Percentiles rank a stretch among this genome's conserved stretches.
Evolutionary conservation across 2,888 invertebrate species (phyloP).

Genomic region (Argynnis bischoffii): DNA sequence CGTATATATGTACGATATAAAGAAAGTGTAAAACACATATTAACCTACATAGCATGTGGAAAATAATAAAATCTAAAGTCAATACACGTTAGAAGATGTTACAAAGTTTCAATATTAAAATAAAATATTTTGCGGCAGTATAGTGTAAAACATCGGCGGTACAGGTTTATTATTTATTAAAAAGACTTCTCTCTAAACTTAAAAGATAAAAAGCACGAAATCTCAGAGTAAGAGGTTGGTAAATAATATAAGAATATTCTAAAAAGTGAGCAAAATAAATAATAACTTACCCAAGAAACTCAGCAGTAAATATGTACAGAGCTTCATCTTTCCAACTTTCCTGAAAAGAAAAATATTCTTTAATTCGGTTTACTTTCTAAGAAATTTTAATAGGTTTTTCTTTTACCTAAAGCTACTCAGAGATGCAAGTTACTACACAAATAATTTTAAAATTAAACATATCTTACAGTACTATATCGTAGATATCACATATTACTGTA

Average conservation of each 20-base stretch:
- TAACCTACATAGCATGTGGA: no score
- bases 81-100: no score
- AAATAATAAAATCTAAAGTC: no score
- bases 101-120: no score
- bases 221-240: slow-evolving; percentile 8
- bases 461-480: no score
- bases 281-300: slow-evolving; percentile 76
- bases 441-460: background rate
- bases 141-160: no score
- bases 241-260: slow-evolving; percentile 25
- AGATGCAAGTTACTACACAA: background rate
- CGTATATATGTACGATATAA: no score
- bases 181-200: background rate
- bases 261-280: slow-evolving; percentile 41
- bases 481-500: no score
- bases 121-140: no score
- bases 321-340: slow-evolving; percentile 73
- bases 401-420: background rate
- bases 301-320: slow-evolving; percentile 74
- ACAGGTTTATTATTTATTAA: slow-evolving; percentile 2
- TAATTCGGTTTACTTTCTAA: slow-evolving; percentile 42
- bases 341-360: slow-evolving; percentile 62
- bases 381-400: slow-evolving; percentile 17
- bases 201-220: slow-evolving; percentile 4
- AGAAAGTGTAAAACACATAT: no score